phyloP scores from a whole-genome alignment of 2,888 invertebrate species.

The Ornithoptera alexandrae region DNA sequence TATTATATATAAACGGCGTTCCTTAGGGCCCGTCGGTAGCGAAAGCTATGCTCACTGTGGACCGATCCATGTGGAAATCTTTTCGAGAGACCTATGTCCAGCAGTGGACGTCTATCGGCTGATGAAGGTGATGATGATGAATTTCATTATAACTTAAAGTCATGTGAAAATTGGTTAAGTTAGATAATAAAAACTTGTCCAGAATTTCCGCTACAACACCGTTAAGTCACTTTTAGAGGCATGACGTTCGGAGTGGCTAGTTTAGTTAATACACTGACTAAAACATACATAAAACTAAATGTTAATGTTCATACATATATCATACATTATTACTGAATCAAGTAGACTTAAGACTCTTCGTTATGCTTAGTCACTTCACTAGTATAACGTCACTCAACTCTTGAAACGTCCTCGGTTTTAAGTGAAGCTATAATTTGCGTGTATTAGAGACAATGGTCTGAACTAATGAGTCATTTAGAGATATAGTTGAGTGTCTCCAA shows the following conservation, averaged over 20 bases:
- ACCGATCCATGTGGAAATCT: no score
- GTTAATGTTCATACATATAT: not conserved
- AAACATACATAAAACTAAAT: not conserved
- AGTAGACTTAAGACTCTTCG: not conserved
- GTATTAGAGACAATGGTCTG: conserved; percentile 10
- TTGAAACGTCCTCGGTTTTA: conserved; percentile 19
- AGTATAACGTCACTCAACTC: conserved; percentile 5
- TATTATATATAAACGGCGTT: no score
- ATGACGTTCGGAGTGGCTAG: no score
- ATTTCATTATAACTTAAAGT: no score
- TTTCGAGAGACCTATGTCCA: no score
- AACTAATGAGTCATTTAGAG: not conserved
- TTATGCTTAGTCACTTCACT: conserved; percentile 2
- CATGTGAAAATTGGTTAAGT: no score
- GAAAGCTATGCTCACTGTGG: no score
- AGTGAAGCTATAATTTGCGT: conserved; percentile 6
- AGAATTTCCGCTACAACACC: no score
- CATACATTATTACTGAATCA: not conserved
- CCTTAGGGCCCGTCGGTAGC: no score
- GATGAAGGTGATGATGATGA: no score
- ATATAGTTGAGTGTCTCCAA: not conserved
- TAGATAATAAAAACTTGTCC: no score
- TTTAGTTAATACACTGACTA: not conserved
- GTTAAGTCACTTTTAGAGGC: not conserved
- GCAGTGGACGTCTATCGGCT: no score